phyloP scores from a whole-genome alignment of 2,113 vertebrate species.

The Rutilus rutilus region DNA sequence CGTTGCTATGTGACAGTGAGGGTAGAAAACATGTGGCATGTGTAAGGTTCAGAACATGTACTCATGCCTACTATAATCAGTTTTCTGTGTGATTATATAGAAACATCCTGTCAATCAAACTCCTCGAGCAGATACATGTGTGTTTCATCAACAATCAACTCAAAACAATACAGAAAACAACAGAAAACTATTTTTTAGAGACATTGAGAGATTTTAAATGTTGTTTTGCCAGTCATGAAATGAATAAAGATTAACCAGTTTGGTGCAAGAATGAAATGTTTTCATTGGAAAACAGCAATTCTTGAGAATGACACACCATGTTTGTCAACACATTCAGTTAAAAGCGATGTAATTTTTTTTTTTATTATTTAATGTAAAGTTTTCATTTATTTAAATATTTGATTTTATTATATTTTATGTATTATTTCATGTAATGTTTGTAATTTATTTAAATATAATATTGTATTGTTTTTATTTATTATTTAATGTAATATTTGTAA shows the following conservation, averaged over 20 bases:
- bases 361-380: not conserved
- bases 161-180: not conserved
- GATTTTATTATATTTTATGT: not conserved
- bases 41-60: conserved; percentile 37
- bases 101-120: conserved; percentile 18
- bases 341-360: not conserved
- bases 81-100: conserved; percentile 43
- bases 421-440: not conserved
- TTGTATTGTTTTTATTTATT: not conserved
- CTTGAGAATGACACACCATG: not conserved
- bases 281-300: not conserved
- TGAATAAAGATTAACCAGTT: not conserved
- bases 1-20: conserved; percentile 71
- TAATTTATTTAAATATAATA: not conserved
- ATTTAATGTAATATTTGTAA: not conserved
- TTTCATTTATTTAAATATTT: not conserved
- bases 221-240: not conserved
- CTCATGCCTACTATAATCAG: conserved; percentile 32
- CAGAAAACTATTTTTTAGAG: not conserved
- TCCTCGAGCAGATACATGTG: not conserved
- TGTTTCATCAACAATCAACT: not conserved
- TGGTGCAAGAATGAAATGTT: not conserved
- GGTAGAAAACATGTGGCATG: conserved; percentile 51
- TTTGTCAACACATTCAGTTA: not conserved
- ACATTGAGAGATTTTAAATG: not conserved